A percentile compares a stretch with the other conserved stretches of the same genome.
Conservation (phyloP, 1,140 invertebrate genomes). For the Phymorhynchus buccinoides region DNA sequence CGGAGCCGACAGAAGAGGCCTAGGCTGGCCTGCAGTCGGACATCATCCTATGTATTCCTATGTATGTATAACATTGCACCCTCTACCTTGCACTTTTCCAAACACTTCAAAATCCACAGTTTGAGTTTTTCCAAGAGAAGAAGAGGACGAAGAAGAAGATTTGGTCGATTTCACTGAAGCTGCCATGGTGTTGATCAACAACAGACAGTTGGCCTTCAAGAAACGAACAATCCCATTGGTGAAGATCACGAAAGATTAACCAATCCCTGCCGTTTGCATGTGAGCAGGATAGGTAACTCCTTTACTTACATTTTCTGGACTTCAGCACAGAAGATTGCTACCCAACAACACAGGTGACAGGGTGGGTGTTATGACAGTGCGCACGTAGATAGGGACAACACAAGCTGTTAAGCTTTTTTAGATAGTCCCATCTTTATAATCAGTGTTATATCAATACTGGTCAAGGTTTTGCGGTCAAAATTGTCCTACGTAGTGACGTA, state of each 20-base stretch:
- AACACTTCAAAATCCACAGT: slow-evolving; percentile 70
- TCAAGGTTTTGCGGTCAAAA: too few relatives aligned
- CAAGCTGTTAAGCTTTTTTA: too few relatives aligned
- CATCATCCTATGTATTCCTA: too few relatives aligned
- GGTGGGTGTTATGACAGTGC: too few relatives aligned
- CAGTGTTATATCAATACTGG: too few relatives aligned
- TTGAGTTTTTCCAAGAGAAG: slow-evolving; percentile 35
- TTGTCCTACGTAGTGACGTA: too few relatives aligned
- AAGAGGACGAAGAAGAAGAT: too few relatives aligned
- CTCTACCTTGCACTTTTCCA: slow-evolving; percentile 70
- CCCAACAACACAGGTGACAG: too few relatives aligned
- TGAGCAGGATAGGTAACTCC: neutral
- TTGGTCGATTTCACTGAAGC: neutral
- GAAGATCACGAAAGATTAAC: neutral
- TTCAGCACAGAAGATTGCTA: neutral
- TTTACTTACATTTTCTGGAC: neutral
- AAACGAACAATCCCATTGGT: slow-evolving; percentile 7
- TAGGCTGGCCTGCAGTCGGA: too few relatives aligned
- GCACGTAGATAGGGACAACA: too few relatives aligned
- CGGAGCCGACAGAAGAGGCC: too few relatives aligned
- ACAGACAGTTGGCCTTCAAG: neutral
- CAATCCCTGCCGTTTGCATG: neutral
- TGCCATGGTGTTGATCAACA: slow-evolving; percentile 35
- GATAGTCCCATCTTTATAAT: too few relatives aligned
- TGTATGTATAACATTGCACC: neutral